phyloP scores from a whole-genome alignment of 37 sponge, comb jelly and placozoan species.

The Spongilla lacustris region DNA sequence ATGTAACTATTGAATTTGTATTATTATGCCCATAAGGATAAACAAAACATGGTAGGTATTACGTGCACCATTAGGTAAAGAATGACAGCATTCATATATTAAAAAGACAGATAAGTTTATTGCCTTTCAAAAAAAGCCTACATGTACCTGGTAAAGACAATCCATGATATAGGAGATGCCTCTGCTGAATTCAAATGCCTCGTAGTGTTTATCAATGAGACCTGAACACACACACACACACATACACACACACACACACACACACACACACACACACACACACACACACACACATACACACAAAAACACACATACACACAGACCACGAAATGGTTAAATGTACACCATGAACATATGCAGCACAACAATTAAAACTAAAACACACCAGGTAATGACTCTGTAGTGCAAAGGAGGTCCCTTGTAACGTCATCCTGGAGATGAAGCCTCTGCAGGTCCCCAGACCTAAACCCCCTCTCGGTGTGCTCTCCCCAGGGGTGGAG shows the following conservation, averaged over 20 bases:
- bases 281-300: neutral
- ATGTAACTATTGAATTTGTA: no score
- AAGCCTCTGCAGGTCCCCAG: neutral
- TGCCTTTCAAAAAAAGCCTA: no score
- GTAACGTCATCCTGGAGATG: neutral
- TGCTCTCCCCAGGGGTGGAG: constrained; percentile 31
- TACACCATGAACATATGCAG: no score
- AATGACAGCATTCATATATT: no score
- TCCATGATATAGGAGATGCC: constrained; percentile 63
- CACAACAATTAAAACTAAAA: no score
- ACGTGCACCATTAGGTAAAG: no score
- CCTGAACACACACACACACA: constrained; percentile 18
- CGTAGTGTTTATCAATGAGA: constrained; percentile 40
- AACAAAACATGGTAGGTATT: no score
- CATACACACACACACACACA: neutral
- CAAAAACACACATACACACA: neutral
- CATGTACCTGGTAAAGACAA: constrained; percentile 68
- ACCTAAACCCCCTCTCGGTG: neutral
- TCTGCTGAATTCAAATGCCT: constrained; percentile 64
- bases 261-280: constrained; percentile 1
- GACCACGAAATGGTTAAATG: no score
- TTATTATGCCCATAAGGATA: no score
- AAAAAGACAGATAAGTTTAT: no score
- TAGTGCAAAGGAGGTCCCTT: neutral
- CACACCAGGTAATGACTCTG: constrained; percentile 3